Percentiles rank a stretch among this genome's conserved stretches.
Evolutionary conservation across 2,797 vertebrate species (phyloP).

Genomic region (Hippopotamyrus pictus): DNA sequence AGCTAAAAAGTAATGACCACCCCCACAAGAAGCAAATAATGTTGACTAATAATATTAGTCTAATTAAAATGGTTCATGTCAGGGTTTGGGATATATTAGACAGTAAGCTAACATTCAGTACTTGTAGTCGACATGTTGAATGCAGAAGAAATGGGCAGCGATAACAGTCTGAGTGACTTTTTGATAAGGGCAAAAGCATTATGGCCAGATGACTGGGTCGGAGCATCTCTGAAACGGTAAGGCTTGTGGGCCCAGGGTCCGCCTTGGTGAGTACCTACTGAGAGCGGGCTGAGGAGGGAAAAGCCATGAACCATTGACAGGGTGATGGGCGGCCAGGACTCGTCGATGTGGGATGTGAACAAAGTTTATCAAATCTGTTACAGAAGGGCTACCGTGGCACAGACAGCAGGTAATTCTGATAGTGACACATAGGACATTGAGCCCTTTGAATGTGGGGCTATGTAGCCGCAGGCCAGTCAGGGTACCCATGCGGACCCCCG

Average conservation of each 20-base stretch:
- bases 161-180: neutral
- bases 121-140: neutral
- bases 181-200: neutral
- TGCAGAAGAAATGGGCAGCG: neutral
- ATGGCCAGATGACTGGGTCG: neutral
- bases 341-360: neutral
- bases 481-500: neutral
- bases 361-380: neutral
- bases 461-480: neutral
- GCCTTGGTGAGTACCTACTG: neutral
- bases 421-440: neutral
- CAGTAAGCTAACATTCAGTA: neutral
- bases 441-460: neutral
- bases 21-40: neutral
- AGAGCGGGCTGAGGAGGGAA: neutral
- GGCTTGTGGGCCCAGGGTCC: neutral
- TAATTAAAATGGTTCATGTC: neutral
- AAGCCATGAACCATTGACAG: neutral
- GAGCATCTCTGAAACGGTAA: neutral
- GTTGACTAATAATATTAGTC: neutral
- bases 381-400: neutral
- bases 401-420: neutral
- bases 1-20: neutral
- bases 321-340: neutral
- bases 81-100: neutral